A percentile compares a stretch with the other conserved stretches of the same genome.
These are phyloP conservation scores for Synanthedon vespiformis DNA, from an alignment of 2,888 invertebrate species.

Conservation along the genomic window DNA sequence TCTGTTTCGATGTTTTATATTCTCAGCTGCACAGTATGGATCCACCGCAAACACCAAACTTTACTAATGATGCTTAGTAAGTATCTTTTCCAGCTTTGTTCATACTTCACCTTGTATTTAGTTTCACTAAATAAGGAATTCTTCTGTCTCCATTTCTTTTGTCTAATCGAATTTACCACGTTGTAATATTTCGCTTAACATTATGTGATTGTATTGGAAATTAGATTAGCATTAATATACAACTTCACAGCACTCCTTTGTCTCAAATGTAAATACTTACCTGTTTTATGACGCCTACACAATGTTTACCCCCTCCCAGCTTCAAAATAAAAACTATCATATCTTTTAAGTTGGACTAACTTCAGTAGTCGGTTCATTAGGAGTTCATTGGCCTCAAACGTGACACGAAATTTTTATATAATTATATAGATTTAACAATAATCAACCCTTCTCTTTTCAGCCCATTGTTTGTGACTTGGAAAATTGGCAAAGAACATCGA, in stretches of 20 bases:
- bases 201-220: background rate
- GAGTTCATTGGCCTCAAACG: too few relatives aligned
- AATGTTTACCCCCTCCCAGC: background rate
- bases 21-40: constrained; percentile 93
- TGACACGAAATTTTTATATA: too few relatives aligned
- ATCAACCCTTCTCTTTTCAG: constrained; percentile 60
- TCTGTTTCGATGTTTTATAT: constrained; percentile 98
- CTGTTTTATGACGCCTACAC: background rate
- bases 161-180: background rate
- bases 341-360: too few relatives aligned
- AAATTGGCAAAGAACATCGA: constrained; percentile 94
- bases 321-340: too few relatives aligned
- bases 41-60: constrained; percentile 90
- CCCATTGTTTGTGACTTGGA: constrained; percentile 99
- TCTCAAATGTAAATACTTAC: background rate
- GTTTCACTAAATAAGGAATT: background rate
- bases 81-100: constrained; percentile 38
- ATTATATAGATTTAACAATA: background rate
- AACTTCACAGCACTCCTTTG: background rate
- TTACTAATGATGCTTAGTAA: constrained; percentile 96
- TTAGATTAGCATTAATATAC: background rate
- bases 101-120: background rate
- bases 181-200: background rate
- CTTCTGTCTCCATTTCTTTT: background rate
- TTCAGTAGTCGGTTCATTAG: too few relatives aligned